Evolutionary conservation across 2,797 vertebrate species (phyloP).

Genomic region (Eutrigla gurnardus): DNA sequence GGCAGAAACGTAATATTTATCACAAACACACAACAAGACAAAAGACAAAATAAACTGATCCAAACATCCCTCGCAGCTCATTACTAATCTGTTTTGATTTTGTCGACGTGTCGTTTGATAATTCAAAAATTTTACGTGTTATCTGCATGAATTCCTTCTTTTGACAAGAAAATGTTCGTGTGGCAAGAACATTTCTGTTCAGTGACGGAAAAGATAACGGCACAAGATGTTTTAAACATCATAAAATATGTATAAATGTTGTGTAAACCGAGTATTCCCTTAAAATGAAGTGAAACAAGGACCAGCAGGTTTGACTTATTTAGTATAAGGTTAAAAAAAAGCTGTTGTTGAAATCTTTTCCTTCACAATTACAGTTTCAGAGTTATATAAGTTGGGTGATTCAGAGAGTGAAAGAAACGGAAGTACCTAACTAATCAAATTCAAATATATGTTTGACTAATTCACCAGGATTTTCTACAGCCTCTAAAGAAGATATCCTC

Average conservation of each 20-base stretch:
- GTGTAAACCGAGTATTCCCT: not conserved
- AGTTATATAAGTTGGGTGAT: conserved; percentile 16
- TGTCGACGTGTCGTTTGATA: conserved; percentile 3
- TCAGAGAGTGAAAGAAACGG: not conserved
- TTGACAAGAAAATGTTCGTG: conserved; percentile 6
- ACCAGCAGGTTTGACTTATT: conserved; percentile 7
- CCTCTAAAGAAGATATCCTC: not conserved
- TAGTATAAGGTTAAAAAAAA: not conserved
- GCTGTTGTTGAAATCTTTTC: not conserved
- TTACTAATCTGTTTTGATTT: not conserved
- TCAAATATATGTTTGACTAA: not conserved
- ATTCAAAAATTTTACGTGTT: not conserved
- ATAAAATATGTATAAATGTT: not conserved
- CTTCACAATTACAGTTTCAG: conserved; percentile 7
- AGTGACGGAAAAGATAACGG: not conserved
- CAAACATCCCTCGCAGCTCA: too few relatives aligned
- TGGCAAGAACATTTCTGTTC: not conserved
- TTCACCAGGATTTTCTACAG: not conserved
- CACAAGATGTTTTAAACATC: not conserved
- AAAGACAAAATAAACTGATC: too few relatives aligned
- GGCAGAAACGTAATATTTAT: too few relatives aligned
- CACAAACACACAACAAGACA: too few relatives aligned
- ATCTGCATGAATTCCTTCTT: not conserved
- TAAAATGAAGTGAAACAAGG: conserved; percentile 1
- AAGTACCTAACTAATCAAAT: not conserved